Evolutionary conservation across 1,140 invertebrate species (phyloP).

Genomic region (Chymomyza costata): DNA sequence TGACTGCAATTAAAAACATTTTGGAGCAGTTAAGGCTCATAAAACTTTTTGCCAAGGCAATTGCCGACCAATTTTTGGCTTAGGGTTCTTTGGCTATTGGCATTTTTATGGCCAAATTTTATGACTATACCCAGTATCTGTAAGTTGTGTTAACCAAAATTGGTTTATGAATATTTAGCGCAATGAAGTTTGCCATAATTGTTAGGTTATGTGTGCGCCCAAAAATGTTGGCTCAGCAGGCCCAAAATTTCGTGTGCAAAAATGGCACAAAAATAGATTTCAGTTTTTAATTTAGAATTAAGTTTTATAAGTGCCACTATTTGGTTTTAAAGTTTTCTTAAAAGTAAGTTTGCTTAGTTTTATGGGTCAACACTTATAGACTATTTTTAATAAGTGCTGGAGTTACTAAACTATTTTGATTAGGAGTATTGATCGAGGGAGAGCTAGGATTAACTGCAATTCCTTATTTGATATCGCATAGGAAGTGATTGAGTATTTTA

Average conservation of each 20-base stretch:
- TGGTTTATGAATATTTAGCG: slow-evolving; percentile 37
- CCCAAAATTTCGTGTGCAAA: too few relatives aligned
- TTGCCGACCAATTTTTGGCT: slow-evolving; percentile 35
- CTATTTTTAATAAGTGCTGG: too few relatives aligned
- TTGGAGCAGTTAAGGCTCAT: slow-evolving; percentile 26
- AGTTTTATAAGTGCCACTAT: background rate
- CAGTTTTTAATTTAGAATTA: slow-evolving; percentile 9
- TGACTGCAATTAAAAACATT: slow-evolving; percentile 57
- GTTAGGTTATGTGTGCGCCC: too few relatives aligned
- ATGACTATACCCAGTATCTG: too few relatives aligned
- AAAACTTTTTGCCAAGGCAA: slow-evolving; percentile 11
- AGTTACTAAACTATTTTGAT: too few relatives aligned
- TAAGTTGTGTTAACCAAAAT: slow-evolving; percentile 16
- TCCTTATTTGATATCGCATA: too few relatives aligned
- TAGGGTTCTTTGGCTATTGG: slow-evolving; percentile 37
- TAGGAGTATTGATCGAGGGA: too few relatives aligned
- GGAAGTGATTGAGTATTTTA: too few relatives aligned
- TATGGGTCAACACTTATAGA: too few relatives aligned
- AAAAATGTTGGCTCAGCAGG: too few relatives aligned
- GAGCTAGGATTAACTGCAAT: too few relatives aligned
- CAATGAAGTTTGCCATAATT: background rate
- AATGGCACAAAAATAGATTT: too few relatives aligned
- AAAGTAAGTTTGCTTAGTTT: background rate
- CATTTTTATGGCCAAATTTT: slow-evolving; percentile 46
- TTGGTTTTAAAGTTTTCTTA: slow-evolving; percentile 14